Base-by-base conservation (phyloP, 2,888 invertebrate genomes). In the Drosophila atripex region DNA sequence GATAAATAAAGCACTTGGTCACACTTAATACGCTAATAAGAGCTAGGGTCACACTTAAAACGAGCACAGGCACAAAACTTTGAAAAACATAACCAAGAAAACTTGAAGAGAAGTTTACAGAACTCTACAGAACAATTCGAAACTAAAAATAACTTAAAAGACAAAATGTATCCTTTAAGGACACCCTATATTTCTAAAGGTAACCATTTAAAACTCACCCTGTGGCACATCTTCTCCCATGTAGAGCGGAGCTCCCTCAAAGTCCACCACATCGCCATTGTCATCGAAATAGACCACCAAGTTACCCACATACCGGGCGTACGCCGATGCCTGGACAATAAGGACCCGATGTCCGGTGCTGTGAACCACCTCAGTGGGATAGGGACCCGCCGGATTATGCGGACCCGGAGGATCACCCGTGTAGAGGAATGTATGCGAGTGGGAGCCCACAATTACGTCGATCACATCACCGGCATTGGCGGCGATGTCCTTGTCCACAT, bases 381-480 rank as follows among this genome's bases (percentile, higher is more conserved):
- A 97, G 0, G 93, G 92, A 7, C 95, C 95, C 12, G 78, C 86
- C 0, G 94, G 92, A 0, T 52, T 92, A 72, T 94, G 94, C 0
- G 93, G 93, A 18, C 93, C 94, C 0, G 94, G 94, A 0, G 92
- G 89, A 1, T 89, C 91, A 0, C 93, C 93, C 7, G 94, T 94
- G 89, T 94, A 97, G 0, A 97, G 93, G 76, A 97, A 94, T 0
- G 95, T 94, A 89, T 97, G 96, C 0, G 96, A 95, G 89, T 97
- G 97, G 0, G 95, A 96, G 5, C 97, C 97, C n/a, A 97, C 95
- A 60, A 97, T 95, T 0, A 97, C 93, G 89, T 97, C 96, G 55
- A 97, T 93, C 32, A 94, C 93, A 0, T 94, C 93, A 2, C 95
- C 93, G 41, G 93, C 94, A 3, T 93, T 92, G 3, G 89, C 88